These are phyloP conservation scores for Gastrophryne carolinensis DNA, from an alignment of 2,797 vertebrate species.

Conservation along the genomic window DNA sequence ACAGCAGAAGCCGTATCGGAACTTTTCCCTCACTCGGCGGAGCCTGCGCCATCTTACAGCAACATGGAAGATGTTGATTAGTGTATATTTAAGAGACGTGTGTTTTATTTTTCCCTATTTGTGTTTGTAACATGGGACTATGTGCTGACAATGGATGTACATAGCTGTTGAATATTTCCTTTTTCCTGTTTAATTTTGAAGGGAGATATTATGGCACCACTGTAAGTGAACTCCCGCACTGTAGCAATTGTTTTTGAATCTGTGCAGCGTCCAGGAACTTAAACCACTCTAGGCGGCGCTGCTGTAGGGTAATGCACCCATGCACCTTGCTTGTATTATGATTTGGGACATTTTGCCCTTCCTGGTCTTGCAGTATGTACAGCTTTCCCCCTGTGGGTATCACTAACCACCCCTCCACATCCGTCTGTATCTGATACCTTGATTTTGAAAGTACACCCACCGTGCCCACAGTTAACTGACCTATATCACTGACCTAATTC, in stretches of 20 bases:
- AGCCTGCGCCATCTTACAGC: slow-evolving; percentile 88
- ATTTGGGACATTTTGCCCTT: neutral
- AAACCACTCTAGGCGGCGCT: neutral
- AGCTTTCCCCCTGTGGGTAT: neutral
- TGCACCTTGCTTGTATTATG: slow-evolving; percentile 10
- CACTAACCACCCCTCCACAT: neutral
- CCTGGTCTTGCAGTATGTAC: slow-evolving; percentile 4
- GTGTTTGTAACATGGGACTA: neutral
- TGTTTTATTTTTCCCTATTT: neutral
- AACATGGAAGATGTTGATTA: slow-evolving; percentile 98
- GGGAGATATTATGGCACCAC: slow-evolving; percentile 56
- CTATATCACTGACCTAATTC: neutral
- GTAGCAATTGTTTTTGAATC: slow-evolving; percentile 2
- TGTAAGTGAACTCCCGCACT: neutral
- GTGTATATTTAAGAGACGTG: neutral
- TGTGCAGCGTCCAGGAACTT: neutral
- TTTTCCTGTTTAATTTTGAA: slow-evolving; percentile 48
- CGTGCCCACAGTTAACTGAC: neutral
- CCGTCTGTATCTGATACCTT: neutral
- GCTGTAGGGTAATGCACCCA: neutral
- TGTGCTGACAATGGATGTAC: slow-evolving; percentile 33
- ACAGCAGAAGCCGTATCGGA: slow-evolving; percentile 78
- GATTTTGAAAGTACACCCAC: neutral
- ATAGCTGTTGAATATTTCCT: slow-evolving; percentile 58
- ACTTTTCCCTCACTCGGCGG: slow-evolving; percentile 77